phyloP scores from a whole-genome alignment of 2,113 vertebrate species.

The Azemiops feae region DNA sequence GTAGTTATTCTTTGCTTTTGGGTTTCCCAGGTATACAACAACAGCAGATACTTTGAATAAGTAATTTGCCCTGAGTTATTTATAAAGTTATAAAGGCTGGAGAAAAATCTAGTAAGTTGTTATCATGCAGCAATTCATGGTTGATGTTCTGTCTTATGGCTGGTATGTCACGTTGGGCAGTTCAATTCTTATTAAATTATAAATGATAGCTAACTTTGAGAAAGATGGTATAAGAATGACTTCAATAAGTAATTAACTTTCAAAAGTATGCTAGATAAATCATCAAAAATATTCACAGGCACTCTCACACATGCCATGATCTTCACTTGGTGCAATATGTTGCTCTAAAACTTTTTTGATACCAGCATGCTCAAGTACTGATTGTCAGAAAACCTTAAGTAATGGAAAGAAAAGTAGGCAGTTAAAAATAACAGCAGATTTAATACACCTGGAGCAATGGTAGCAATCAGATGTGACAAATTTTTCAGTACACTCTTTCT shows the following conservation, averaged over 20 bases:
- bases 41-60: not conserved
- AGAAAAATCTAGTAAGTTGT: not conserved
- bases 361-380: not conserved
- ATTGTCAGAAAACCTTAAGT: not conserved
- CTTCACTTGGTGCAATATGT: not conserved
- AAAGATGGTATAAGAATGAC: too few species aligned
- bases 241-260: not conserved
- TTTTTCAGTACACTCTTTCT: not conserved
- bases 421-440: not conserved
- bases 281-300: not conserved
- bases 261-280: too few species aligned
- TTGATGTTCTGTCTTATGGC: not conserved
- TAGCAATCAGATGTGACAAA: not conserved
- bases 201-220: not conserved
- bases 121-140: not conserved
- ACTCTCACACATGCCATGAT: not conserved
- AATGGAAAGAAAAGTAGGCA: too few species aligned
- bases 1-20: not conserved
- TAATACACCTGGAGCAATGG: not conserved
- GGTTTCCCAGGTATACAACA: not conserved
- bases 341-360: not conserved
- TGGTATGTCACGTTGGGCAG: not conserved
- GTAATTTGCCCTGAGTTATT: not conserved
- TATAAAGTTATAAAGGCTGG: not conserved
- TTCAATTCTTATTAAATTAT: not conserved